Percentiles rank a stretch among this genome's conserved stretches.
phyloP scores from a whole-genome alignment of 2,888 invertebrate species.

The Epirrhoe tristata region DNA sequence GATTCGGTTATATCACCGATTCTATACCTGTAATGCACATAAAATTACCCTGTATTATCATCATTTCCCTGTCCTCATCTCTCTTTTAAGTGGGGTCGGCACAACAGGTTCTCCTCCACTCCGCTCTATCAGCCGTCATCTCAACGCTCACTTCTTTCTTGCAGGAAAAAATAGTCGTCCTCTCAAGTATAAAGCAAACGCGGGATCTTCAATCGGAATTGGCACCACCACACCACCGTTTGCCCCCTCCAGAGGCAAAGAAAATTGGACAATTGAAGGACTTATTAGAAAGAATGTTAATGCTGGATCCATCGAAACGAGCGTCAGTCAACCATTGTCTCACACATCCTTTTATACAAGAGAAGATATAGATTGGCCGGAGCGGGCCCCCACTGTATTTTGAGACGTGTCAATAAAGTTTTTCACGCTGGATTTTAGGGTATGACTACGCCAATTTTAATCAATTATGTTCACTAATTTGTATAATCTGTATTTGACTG shows the following conservation, averaged over 20 bases:
- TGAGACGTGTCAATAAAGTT: conserved; percentile 4
- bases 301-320: conserved; percentile 96
- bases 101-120: too few species aligned
- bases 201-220: conserved; percentile 95
- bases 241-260: conserved; percentile 94
- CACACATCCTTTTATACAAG: conserved; percentile 97
- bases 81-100: too few species aligned
- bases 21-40: too few species aligned
- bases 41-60: too few species aligned
- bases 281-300: conserved; percentile 95
- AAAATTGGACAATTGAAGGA: conserved; percentile 97
- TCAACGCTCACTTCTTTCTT: too few species aligned
- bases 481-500: too few species aligned
- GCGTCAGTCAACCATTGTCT: conserved; percentile 97
- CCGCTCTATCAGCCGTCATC: too few species aligned
- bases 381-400: neutral
- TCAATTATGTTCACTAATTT: too few species aligned
- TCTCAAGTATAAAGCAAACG: conserved; percentile 94
- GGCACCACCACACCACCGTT: conserved; percentile 92
- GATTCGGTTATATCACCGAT: too few species aligned
- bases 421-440: neutral
- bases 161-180: conserved; percentile 98
- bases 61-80: too few species aligned
- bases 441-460: neutral
- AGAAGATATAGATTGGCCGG: conserved; percentile 87